Percentiles rank a stretch among this genome's conserved stretches.
Evolutionary conservation across 2,888 invertebrate genomes (phyloP).

Genomic region (Chrysolina americana): DNA sequence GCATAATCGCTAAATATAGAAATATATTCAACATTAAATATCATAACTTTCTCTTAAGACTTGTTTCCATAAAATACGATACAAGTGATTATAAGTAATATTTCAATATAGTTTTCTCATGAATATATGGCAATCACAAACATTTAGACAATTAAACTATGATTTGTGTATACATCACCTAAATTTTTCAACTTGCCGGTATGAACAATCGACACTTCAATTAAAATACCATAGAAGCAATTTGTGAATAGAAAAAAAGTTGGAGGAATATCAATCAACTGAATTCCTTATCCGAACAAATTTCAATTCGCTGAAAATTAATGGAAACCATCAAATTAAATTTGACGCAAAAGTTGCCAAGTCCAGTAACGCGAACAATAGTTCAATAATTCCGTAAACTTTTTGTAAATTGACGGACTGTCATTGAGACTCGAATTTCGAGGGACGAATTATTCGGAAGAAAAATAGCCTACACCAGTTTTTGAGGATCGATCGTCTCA

Average conservation of each 20-base stretch:
- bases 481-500: constrained; percentile 25
- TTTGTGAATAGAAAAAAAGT: background rate
- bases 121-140: constrained; percentile 64
- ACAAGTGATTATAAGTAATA: constrained; percentile 36
- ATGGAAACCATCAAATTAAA: too few relatives aligned
- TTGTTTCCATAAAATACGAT: constrained; percentile 41
- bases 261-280: too few relatives aligned
- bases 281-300: too few relatives aligned
- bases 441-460: background rate
- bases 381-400: too few relatives aligned
- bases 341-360: too few relatives aligned
- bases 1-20: constrained; percentile 16
- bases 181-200: constrained; percentile 59
- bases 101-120: constrained; percentile 37
- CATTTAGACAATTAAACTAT: constrained; percentile 64
- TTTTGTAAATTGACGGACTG: background rate
- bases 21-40: constrained; percentile 37
- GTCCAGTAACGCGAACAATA: too few relatives aligned
- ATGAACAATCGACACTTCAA: constrained; percentile 20
- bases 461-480: constrained; percentile 4
- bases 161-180: constrained; percentile 58
- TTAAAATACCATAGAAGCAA: constrained; percentile 8
- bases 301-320: too few relatives aligned
- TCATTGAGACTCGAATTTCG: background rate
- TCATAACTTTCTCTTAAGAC: constrained; percentile 31